phyloP scores from a whole-genome alignment of 2,113 vertebrate species.

The Psephotus haematonotus region DNA sequence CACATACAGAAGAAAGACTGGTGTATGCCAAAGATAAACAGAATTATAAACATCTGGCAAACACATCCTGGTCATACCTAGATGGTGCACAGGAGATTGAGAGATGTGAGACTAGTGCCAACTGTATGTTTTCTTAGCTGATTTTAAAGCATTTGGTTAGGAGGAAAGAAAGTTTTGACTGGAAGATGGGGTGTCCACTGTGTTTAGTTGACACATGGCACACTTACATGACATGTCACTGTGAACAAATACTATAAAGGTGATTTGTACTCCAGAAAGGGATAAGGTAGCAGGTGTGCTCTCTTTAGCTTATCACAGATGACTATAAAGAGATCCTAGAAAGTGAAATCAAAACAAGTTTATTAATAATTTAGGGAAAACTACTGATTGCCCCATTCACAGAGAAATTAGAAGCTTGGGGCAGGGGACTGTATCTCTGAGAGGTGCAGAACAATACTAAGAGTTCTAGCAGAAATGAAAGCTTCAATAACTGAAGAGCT shows the following conservation, averaged over 20 bases:
- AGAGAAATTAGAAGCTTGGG: background rate
- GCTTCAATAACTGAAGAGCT: background rate
- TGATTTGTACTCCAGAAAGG: background rate
- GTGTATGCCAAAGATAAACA: background rate
- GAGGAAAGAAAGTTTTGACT: background rate
- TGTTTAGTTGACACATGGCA: background rate
- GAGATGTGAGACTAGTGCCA: background rate
- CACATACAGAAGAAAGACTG: background rate
- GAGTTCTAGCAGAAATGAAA: background rate
- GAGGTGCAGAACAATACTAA: background rate
- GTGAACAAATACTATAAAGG: background rate
- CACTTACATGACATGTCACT: background rate
- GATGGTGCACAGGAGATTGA: background rate
- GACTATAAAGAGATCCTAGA: background rate
- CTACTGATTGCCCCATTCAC: background rate
- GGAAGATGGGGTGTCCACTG: background rate
- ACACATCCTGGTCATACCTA: background rate
- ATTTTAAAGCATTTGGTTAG: background rate
- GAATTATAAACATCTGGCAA: background rate
- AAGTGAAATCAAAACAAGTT: background rate
- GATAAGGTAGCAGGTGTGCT: background rate
- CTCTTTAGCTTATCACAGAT: background rate
- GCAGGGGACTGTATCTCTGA: background rate
- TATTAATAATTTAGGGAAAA: background rate
- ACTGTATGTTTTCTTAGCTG: background rate